Evolutionary conservation across 2,113 vertebrate species (phyloP).

Genomic region (Varanus komodoensis): DNA sequence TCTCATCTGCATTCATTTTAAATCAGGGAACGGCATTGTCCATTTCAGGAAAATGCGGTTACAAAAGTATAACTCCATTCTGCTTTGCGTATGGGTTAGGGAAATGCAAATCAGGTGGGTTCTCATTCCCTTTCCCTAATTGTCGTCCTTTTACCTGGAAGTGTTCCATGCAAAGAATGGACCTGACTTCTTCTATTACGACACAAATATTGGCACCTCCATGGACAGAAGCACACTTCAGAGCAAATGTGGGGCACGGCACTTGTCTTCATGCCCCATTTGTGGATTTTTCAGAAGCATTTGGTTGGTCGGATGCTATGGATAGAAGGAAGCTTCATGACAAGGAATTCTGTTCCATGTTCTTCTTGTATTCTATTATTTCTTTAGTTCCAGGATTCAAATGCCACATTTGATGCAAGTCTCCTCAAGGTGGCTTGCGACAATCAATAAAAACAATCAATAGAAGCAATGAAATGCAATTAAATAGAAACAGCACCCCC

Average conservation of each 20-base stretch:
- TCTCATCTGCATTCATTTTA: too few relatives aligned
- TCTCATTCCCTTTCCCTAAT: too few relatives aligned
- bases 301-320: neutral
- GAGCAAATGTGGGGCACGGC: neutral
- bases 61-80: too few relatives aligned
- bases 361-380: neutral
- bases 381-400: neutral
- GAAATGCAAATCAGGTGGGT: too few relatives aligned
- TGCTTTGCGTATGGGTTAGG: too few relatives aligned
- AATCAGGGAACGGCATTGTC: too few relatives aligned
- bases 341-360: neutral
- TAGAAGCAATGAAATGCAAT: neutral
- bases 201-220: neutral
- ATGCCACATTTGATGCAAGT: neutral
- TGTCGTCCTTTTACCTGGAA: neutral
- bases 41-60: too few relatives aligned
- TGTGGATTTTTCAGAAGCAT: neutral
- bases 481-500: neutral
- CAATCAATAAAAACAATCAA: slow-evolving; percentile 2
- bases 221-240: neutral
- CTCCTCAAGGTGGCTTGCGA: neutral
- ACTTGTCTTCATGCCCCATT: neutral
- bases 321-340: neutral
- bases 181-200: neutral
- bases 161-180: neutral